Percentiles rank a stretch among this genome's conserved stretches.
Conservation (phyloP, 2,113 vertebrate species). For the Argyrosomus japonicus region DNA sequence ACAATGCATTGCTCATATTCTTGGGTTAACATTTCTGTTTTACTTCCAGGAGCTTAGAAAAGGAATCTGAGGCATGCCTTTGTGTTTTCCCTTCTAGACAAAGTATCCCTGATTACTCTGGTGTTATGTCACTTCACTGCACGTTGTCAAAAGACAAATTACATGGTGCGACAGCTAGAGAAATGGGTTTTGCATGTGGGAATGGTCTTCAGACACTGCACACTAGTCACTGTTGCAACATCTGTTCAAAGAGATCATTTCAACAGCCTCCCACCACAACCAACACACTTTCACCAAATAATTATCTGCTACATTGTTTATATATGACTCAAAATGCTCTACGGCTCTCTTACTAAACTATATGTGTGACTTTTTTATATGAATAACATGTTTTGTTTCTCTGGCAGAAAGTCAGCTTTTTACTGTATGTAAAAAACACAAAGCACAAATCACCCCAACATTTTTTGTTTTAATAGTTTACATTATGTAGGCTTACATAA, state of each 20-base stretch:
- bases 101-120: slow-evolving; percentile 79
- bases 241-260: slow-evolving; percentile 77
- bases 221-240: slow-evolving; percentile 69
- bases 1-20: slow-evolving; percentile 66
- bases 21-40: slow-evolving; percentile 77
- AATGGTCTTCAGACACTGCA: slow-evolving; percentile 63
- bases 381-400: neutral
- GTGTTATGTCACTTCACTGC: slow-evolving; percentile 75
- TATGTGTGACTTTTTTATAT: neutral
- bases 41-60: slow-evolving; percentile 77
- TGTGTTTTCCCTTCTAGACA: slow-evolving; percentile 77
- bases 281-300: slow-evolving; percentile 58
- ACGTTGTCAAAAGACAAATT: slow-evolving; percentile 73
- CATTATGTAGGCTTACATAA: neutral
- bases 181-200: slow-evolving; percentile 72
- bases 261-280: slow-evolving; percentile 50
- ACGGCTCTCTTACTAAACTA: neutral
- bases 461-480: neutral
- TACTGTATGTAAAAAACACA: neutral
- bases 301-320: slow-evolving; percentile 62
- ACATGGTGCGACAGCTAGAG: slow-evolving; percentile 56
- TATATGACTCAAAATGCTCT: slow-evolving; percentile 36
- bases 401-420: neutral
- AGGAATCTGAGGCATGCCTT: slow-evolving; percentile 76
- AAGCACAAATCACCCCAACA: neutral